Percentiles rank a stretch among this genome's conserved stretches.
Conservation (phyloP, 2,113 vertebrate species). For the Oryzias woworae region DNA sequence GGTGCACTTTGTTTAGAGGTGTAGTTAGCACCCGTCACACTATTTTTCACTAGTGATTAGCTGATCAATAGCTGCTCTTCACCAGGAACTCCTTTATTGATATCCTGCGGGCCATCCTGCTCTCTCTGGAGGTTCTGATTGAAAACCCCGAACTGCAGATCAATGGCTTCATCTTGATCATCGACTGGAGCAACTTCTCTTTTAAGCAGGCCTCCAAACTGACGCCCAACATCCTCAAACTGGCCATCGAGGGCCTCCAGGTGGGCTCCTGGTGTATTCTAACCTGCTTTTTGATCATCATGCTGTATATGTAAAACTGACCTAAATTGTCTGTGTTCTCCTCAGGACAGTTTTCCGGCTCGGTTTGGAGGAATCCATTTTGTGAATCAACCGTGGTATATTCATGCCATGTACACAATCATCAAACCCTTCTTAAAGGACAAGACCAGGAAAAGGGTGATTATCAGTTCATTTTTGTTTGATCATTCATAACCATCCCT, state of each 20-base stretch:
- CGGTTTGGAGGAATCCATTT: slow-evolving; percentile 98
- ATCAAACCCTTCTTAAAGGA: slow-evolving; percentile 97
- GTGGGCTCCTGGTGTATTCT: slow-evolving; percentile 56
- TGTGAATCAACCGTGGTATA: slow-evolving; percentile 98
- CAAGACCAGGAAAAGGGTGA: slow-evolving; percentile 98
- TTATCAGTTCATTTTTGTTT: not conserved
- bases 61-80: not conserved
- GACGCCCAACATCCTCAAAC: slow-evolving; percentile 94
- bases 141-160: slow-evolving; percentile 97
- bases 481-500: not conserved
- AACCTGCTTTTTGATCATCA: too few relatives aligned
- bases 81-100: slow-evolving; percentile 83
- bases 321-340: not conserved
- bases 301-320: not conserved
- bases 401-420: slow-evolving; percentile 96
- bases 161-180: slow-evolving; percentile 98
- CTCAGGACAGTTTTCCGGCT: slow-evolving; percentile 95
- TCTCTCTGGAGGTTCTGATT: slow-evolving; percentile 97
- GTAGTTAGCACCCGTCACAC: slow-evolving; percentile 20
- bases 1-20: not conserved
- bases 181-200: slow-evolving; percentile 99
- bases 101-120: slow-evolving; percentile 95
- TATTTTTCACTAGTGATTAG: slow-evolving; percentile 18
- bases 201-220: slow-evolving; percentile 99
- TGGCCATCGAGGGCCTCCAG: slow-evolving; percentile 98